Base-by-base conservation (phyloP, 2,888 invertebrate species). In the Amorpha juglandis region DNA sequence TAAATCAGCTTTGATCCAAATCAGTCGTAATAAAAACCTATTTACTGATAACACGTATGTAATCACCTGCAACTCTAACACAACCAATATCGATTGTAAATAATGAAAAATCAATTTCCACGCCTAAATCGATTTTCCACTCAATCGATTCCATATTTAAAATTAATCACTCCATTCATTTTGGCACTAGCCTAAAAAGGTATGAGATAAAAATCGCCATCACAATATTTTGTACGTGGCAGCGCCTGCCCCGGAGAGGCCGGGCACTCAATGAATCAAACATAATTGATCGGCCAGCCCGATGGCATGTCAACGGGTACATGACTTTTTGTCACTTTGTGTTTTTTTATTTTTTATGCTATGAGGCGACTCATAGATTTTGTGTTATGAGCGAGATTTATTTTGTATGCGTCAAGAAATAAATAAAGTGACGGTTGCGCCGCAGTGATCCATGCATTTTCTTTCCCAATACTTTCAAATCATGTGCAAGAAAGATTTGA, bases 191-290 rank as follows among this genome's bases (percentile, higher is more conserved):
- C 58, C 42, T 19, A 42, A 58, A 58, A 58, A 68, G 70, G 67
- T 69, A 67, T 65, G 72, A 69, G 91, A 91, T 91, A 89, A 86
- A 67, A 80, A 91, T 91, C 91, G 82, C 82, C 83, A 91, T 90
- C 91, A 91, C 83, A 91, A 91, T 90, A 91, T 91, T 91, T 90
- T 83, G 86, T 85, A 86, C 80, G 82, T 82, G 81, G 78, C 79
- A 79, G 79, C 81, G 68, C 69, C 75, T 78, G 78, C 77, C 74
- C 66, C 74, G 78, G 79, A 80, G 77, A 70, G 78, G 74, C 76
- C 77, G 79, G 84, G 83, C 76, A 84, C 76, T 82, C 90, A 88
- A 89, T 89, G 89, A 87, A 88, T 89, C 90, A 90, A 86, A 88
- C 79, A 88, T 92, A 90, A 92, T 92, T 89, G 92, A 92, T 92